phyloP scores from a whole-genome alignment of 2,888 invertebrate genomes.

The Apocheima hispidaria region DNA sequence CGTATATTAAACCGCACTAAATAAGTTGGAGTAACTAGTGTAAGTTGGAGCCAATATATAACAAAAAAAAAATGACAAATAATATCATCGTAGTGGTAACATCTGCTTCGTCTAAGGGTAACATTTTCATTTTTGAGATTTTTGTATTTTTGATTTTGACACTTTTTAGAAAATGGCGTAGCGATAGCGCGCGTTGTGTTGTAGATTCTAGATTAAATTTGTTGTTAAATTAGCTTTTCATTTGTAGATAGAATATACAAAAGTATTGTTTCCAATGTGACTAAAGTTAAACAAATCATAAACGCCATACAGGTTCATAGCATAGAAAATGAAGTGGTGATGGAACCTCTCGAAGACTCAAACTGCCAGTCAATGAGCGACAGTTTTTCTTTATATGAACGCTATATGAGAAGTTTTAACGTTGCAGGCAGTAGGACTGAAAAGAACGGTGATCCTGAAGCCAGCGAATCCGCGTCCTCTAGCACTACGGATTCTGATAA shows the following conservation, averaged over 20 bases:
- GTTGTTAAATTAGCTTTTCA: background rate
- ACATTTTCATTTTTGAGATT: too few relatives aligned
- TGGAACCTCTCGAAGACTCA: slow-evolving; percentile 81
- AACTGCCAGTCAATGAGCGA: slow-evolving; percentile 80
- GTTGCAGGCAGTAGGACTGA: slow-evolving; percentile 67
- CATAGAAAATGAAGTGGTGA: slow-evolving; percentile 68
- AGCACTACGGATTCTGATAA: slow-evolving; percentile 61
- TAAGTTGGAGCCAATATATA: too few relatives aligned
- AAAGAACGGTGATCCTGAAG: slow-evolving; percentile 52
- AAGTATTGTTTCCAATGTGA: slow-evolving; percentile 10
- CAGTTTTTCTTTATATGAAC: slow-evolving; percentile 79
- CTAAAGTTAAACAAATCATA: background rate
- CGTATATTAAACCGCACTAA: too few relatives aligned
- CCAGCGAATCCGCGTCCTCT: slow-evolving; percentile 53
- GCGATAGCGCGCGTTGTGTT: background rate
- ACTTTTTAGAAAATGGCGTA: slow-evolving; percentile 11
- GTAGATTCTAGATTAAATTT: background rate
- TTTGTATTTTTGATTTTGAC: too few relatives aligned
- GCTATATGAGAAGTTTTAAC: slow-evolving; percentile 80
- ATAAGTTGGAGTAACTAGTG: too few relatives aligned
- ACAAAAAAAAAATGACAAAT: too few relatives aligned
- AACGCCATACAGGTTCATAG: background rate
- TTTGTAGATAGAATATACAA: background rate
- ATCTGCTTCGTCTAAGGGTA: too few relatives aligned
- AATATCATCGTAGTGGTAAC: too few relatives aligned